Evolutionary conservation across 2,888 invertebrate genomes (phyloP), one percentile per base, ranked within the genome.

Genomic region (Acanthosepion esculentum): DNA sequence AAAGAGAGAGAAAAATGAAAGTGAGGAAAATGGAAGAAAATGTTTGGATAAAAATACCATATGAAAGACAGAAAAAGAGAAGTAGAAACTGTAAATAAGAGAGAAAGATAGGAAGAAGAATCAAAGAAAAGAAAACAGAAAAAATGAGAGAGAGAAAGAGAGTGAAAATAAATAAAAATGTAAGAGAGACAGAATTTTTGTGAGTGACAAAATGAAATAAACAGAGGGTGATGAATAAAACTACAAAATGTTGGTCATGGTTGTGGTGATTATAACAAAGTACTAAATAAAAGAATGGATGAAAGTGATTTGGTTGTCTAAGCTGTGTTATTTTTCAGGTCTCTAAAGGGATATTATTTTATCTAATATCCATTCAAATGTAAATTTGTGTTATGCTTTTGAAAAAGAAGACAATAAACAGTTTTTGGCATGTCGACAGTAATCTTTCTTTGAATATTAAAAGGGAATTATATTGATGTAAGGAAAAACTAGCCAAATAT

Each of bases 281-380:
- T n/a, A 29, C 78, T 15, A n/a, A 78, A 78, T 64, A 64, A 64
- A 78, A 78, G n/a, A 78, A n/a, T 78, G 78, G 78, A 29, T 12
- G n/a, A 78, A n/a, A 78, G 29, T 78, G 29, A 78, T 78, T 78
- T 78, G 8, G 29, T 78, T 78, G 78, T n/a, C 18, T 29, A 78
- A 78, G 78, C 78, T 78, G 78, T 18, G n/a, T n/a, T n/a, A 78
- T 78, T n/a, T 78, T 78, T 78, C n/a, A 64, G 64, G n/a, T 78
- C n/a, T 78, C 78, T 78, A 10, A 78, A n/a, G n/a, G 78, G 78
- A 78, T 78, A n/a, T 29, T 78, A 78, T 78, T n/a, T 29, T n/a
- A 78, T 78, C 29, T n/a, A 78, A 78, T 78, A 78, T 78, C 78
- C 29, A 78, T n/a, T 78, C n/a, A n/a, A n/a, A n/a, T 78, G n/a